A percentile compares a stretch with the other conserved stretches of the same genome.
Evolutionary conservation across 2,888 invertebrate genomes (phyloP).

Genomic region (Bibio marci): DNA sequence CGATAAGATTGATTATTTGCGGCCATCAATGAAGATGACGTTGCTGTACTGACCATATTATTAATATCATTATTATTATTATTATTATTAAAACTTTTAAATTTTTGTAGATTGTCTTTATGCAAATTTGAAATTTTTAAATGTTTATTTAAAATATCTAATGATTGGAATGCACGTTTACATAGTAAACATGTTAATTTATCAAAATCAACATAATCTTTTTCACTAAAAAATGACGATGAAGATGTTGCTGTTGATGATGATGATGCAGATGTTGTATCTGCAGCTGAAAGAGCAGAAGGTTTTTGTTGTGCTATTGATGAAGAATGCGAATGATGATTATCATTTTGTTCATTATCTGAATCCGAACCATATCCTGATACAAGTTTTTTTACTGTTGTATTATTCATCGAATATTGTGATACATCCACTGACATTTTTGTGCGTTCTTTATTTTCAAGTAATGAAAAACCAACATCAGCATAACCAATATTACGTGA

Average conservation of each 20-base stretch:
- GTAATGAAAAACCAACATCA: constrained; percentile 82
- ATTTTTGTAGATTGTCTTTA: constrained; percentile 59
- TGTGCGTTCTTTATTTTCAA: constrained; percentile 52
- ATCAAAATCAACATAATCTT: constrained; percentile 69
- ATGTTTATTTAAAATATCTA: constrained; percentile 79
- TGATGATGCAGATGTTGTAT: constrained; percentile 28
- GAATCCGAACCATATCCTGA: constrained; percentile 67
- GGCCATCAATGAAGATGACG: no score
- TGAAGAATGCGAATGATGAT: neutral
- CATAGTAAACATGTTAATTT: constrained; percentile 89
- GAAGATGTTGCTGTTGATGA: constrained; percentile 20
- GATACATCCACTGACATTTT: constrained; percentile 22
- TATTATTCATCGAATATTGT: constrained; percentile 7
- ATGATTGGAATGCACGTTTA: constrained; percentile 82
- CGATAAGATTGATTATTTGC: constrained; percentile 39
- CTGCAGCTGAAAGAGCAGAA: constrained; percentile 1
- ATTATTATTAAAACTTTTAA: constrained; percentile 23
- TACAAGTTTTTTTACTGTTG: constrained; percentile 36
- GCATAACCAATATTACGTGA: constrained; percentile 43
- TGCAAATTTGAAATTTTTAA: constrained; percentile 87
- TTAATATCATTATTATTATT: constrained; percentile 11
- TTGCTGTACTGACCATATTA: constrained; percentile 18
- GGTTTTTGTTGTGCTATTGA: constrained; percentile 28
- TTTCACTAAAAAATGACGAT: constrained; percentile 35
- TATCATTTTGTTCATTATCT: constrained; percentile 18